Conservation (phyloP, 2,113 vertebrate genomes). For the Ctenodactylus gundi region DNA sequence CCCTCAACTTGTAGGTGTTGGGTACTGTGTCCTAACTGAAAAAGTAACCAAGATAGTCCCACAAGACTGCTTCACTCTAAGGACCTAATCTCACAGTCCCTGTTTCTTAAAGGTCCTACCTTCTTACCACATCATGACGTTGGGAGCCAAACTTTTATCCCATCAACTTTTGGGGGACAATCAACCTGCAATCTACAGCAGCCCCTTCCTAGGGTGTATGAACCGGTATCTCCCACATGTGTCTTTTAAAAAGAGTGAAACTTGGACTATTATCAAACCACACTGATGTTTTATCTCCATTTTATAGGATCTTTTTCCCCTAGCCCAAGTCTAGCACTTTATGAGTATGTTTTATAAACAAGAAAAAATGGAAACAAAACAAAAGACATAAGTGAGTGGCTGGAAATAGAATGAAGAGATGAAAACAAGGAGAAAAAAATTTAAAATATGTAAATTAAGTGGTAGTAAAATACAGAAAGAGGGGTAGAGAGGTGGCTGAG, state of each 20-base stretch:
- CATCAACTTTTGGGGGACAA: too few relatives aligned
- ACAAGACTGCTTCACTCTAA: too few relatives aligned
- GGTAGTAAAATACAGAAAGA: neutral
- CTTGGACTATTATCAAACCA: neutral
- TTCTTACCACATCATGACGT: neutral
- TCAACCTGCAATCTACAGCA: neutral
- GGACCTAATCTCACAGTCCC: neutral
- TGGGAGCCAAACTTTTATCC: neutral
- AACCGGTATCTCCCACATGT: neutral
- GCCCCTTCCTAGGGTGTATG: neutral
- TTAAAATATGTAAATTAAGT: neutral
- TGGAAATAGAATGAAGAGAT: neutral
- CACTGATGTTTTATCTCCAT: neutral
- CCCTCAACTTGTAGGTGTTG: too few relatives aligned
- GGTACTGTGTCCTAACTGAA: too few relatives aligned
- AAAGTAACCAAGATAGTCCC: too few relatives aligned
- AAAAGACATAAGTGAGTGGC: neutral
- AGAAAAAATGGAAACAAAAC: neutral
- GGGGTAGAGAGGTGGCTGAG: too few relatives aligned
- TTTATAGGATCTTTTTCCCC: neutral
- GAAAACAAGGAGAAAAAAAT: neutral
- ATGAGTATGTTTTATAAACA: neutral
- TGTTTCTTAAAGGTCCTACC: neutral
- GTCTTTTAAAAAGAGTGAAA: neutral
- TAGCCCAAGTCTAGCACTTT: neutral